Evolutionary conservation across 2,797 vertebrate species (phyloP).

Genomic region (Vireo griseus): DNA sequence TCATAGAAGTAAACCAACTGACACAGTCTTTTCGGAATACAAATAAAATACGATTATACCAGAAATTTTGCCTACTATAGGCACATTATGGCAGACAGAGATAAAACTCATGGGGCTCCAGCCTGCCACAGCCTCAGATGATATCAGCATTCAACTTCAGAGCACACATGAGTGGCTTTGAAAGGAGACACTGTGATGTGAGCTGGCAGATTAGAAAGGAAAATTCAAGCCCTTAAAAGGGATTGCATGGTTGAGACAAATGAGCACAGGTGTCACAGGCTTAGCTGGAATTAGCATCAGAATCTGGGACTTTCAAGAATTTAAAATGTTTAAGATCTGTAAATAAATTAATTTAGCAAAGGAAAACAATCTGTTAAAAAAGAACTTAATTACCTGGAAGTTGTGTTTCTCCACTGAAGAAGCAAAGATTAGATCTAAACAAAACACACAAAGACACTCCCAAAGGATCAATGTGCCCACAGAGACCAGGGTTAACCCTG

Average conservation of each 20-base stretch:
- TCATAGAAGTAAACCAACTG: background rate
- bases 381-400: background rate
- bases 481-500: background rate
- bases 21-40: background rate
- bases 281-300: background rate
- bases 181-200: background rate
- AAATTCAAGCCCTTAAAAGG: constrained; percentile 7
- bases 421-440: background rate
- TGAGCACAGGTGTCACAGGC: background rate
- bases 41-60: background rate
- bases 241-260: background rate
- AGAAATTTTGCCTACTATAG: background rate
- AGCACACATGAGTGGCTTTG: background rate
- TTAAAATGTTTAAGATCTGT: background rate
- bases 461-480: background rate
- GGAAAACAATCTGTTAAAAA: background rate
- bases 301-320: background rate
- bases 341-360: background rate
- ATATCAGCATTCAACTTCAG: background rate
- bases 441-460: background rate
- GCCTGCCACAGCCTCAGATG: background rate
- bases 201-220: background rate
- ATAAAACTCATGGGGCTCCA: background rate
- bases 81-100: background rate
- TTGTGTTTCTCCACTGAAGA: background rate